These are phyloP conservation scores for Diploptera punctata DNA, from an alignment of 2,888 invertebrate species.

Conservation along the genomic window DNA sequence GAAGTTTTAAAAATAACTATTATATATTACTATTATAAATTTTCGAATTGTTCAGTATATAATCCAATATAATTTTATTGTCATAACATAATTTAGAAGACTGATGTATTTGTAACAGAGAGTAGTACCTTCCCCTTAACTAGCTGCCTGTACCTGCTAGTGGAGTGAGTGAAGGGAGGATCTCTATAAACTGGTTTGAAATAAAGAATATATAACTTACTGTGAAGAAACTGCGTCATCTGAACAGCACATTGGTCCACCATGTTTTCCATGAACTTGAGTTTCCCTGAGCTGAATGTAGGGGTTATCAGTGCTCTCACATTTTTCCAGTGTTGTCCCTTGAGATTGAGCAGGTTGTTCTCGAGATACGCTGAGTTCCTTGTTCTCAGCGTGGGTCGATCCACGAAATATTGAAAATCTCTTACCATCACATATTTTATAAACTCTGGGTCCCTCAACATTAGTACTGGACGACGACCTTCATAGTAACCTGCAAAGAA, in stretches of 20 bases:
- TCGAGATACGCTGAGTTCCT: slow-evolving; percentile 56
- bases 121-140: no score
- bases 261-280: slow-evolving; percentile 60
- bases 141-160: no score
- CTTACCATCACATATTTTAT: slow-evolving; percentile 64
- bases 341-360: slow-evolving; percentile 58
- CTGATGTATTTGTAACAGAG: no score
- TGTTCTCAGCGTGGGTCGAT: slow-evolving; percentile 56
- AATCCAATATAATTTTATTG: no score
- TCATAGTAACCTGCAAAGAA: slow-evolving; percentile 61
- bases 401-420: slow-evolving; percentile 66
- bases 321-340: slow-evolving; percentile 62
- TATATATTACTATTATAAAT: no score
- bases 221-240: slow-evolving; percentile 52
- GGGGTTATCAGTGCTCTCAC: slow-evolving; percentile 61
- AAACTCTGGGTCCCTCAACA: slow-evolving; percentile 63
- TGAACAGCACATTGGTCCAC: slow-evolving; percentile 58
- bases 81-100: no score
- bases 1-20: no score
- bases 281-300: slow-evolving; percentile 62
- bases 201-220: no score
- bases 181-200: no score
- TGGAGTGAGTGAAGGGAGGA: no score
- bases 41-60: no score
- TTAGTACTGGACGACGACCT: slow-evolving; percentile 60